These are phyloP conservation scores for Himalopsyche phryganea DNA, from an alignment of 1,140 invertebrate genomes.

Conservation along the genomic window DNA sequence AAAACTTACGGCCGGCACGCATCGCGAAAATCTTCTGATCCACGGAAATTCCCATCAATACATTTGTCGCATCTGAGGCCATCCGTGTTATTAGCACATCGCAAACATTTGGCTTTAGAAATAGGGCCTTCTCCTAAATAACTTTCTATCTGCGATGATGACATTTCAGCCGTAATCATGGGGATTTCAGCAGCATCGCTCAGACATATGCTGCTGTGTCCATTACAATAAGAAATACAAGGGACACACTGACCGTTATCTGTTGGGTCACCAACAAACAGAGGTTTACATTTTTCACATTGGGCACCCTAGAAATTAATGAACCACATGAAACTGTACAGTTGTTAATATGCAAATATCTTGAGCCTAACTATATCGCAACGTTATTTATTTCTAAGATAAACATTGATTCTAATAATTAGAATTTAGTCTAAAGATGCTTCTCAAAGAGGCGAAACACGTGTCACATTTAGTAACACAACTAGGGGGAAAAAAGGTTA, in stretches of 20 bases:
- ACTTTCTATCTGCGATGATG: conserved; percentile 50
- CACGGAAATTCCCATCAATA: conserved; percentile 79
- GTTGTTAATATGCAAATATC: too few species aligned
- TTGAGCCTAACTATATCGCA: too few species aligned
- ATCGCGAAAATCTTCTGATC: conserved; percentile 69
- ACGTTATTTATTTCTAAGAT: too few species aligned
- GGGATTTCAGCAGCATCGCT: conserved; percentile 42
- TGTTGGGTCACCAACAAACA: conserved; percentile 87
- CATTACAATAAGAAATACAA: conserved; percentile 85
- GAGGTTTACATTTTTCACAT: conserved; percentile 82
- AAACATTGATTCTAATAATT: too few species aligned
- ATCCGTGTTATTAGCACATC: conserved; percentile 81
- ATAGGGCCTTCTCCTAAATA: conserved; percentile 63
- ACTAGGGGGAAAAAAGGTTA: too few species aligned
- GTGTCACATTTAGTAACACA: too few species aligned
- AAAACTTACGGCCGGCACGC: conserved; percentile 73
- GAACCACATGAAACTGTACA: too few species aligned
- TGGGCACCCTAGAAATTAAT: conserved; percentile 58
- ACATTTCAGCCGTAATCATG: conserved; percentile 55
- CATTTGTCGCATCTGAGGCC: conserved; percentile 84
- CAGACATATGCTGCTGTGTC: conserved; percentile 81
- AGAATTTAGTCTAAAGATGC: too few species aligned
- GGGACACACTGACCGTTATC: conserved; percentile 83
- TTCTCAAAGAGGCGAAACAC: too few species aligned
- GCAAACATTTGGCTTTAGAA: conserved; percentile 74